Evolutionary conservation across 2,797 vertebrate genomes (phyloP), one percentile per base, ranked within the genome.

Genomic region (Synanceia verrucosa): DNA sequence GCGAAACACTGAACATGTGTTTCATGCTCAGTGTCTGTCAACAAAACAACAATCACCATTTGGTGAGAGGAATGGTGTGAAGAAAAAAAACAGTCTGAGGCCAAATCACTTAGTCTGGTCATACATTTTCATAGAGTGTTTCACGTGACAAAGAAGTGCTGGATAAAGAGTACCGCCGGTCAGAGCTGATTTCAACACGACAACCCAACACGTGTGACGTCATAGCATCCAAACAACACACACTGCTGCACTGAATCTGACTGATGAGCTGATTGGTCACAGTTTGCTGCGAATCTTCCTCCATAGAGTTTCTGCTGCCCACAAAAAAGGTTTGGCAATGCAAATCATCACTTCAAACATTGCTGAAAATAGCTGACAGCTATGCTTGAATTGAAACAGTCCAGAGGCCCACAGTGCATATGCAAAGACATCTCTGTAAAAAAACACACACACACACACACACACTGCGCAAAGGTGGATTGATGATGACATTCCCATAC

Each of bases 351-450:
- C 83, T 81, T 88, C 85, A 88, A 89, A 92, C 80, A 89, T 69
- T 47, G 86, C 81, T 87, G 53, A 86, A 89, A 90, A 84, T 71
- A 88, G 88, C 84, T 72, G 81, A 88, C 85, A 89, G 75, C 80
- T 86, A 90, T 90, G 86, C 84, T 91, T 91, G 79, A 90, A 78
- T 74, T 82, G 80, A n/a, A n/a, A 84, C 69, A 43, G 72, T 84
- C 72, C 76, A 86, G 81, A 84, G 71, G 65, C 70, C 61, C 71
- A 57, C 37, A 71, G 69, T 76, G 73, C 63, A 70, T 62, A 70
- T 73, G 48, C 69, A 82, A 66, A 76, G 65, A 81, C 51, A 70
- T 21, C 64, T 64, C 21, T 46, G 50, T 51, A 60, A 76, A 85
- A 36, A 73, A 69, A 34, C 39, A 41, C 39, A 41, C 18, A 43